Conservation (phyloP, 64 coral and sea anemone species). For the Pocillopora damicornis region DNA sequence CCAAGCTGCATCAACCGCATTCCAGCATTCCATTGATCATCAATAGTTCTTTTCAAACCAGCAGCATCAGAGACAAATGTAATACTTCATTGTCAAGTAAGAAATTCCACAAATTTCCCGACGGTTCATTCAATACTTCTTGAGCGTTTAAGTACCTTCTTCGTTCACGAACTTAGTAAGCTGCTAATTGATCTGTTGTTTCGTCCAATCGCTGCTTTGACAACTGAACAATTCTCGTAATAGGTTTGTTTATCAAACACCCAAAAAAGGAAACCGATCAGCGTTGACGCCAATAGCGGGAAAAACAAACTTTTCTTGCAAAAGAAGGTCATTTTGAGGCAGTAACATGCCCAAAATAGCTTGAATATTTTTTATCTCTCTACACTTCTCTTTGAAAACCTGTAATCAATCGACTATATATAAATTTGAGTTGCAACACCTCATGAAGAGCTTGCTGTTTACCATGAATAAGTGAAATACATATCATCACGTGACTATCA, state of each 20-base stretch:
- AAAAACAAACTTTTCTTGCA: not conserved
- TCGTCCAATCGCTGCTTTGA: constrained; percentile 31
- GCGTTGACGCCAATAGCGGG: not conserved
- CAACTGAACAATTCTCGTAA: constrained; percentile 1
- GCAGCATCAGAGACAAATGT: not conserved
- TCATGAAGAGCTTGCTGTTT: too few relatives aligned
- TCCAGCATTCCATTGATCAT: constrained; percentile 29
- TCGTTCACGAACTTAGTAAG: not conserved
- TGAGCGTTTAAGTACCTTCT: not conserved
- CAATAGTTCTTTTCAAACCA: not conserved
- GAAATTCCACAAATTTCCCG: not conserved
- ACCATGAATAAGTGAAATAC: too few relatives aligned
- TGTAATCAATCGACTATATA: too few relatives aligned
- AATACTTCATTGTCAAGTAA: not conserved
- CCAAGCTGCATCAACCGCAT: constrained; percentile 12
- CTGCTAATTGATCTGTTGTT: constrained; percentile 35
- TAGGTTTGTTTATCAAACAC: not conserved
- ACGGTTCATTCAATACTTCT: not conserved
- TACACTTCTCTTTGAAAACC: too few relatives aligned
- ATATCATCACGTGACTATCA: too few relatives aligned
- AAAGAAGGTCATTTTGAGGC: not conserved
- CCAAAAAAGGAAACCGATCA: not conserved
- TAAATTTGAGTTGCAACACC: too few relatives aligned
- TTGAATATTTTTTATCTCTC: too few relatives aligned
- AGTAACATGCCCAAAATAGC: too few relatives aligned